Percentiles rank a stretch among this genome's conserved stretches.
Evolutionary conservation across 2,888 invertebrate species (phyloP).

Genomic region (Unio pictorum): DNA sequence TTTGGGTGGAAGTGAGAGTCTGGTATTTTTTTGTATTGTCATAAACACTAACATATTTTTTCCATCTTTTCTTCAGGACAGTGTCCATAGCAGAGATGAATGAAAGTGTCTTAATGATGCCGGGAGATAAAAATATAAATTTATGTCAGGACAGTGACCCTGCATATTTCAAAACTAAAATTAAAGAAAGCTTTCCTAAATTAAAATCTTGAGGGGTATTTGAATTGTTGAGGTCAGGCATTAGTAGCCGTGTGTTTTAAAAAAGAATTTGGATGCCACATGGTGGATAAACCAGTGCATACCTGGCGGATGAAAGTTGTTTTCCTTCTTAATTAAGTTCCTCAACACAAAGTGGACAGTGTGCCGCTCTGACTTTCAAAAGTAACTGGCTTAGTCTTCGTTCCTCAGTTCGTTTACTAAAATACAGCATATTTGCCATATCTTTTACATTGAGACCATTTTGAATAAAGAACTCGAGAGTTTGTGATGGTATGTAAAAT

Average conservation of each 20-base stretch:
- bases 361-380: no score
- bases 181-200: conserved; percentile 7
- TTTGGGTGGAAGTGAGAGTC: no score
- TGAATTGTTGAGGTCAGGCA: conserved; percentile 7
- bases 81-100: neutral
- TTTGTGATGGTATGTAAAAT: conserved; percentile 8
- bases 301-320: conserved; percentile 4
- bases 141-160: no score
- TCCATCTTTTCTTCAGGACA: neutral
- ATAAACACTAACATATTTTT: no score
- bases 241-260: neutral
- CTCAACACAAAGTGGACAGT: no score
- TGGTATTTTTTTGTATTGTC: no score
- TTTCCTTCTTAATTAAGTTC: no score
- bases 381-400: no score
- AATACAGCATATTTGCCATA: conserved; percentile 7
- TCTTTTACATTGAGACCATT: conserved; percentile 8
- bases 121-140: neutral
- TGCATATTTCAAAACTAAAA: conserved; percentile 3
- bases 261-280: conserved; percentile 1
- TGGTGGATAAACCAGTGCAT: conserved; percentile 2
- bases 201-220: conserved; percentile 6
- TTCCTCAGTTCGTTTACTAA: no score
- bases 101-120: neutral
- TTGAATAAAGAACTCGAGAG: conserved; percentile 5